Conservation (phyloP, 2,113 vertebrate species). For the Hyperopisus bebe region DNA sequence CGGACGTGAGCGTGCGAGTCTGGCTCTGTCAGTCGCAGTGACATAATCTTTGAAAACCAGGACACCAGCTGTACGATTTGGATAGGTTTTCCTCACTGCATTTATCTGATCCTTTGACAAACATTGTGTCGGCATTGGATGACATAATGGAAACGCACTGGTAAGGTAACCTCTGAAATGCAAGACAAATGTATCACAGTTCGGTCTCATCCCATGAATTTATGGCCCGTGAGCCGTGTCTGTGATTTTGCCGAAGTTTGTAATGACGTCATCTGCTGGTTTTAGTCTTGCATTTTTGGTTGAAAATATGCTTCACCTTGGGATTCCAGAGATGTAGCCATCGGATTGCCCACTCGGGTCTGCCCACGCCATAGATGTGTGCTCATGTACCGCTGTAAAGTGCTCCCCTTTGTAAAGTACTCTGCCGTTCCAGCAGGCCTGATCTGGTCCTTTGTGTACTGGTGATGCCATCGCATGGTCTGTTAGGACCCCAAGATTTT, state of each 20-base stretch:
- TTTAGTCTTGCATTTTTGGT: neutral
- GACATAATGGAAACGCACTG: neutral
- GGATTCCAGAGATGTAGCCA: neutral
- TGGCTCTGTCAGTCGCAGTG: neutral
- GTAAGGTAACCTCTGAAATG: neutral
- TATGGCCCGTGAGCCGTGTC: neutral
- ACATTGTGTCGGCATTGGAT: neutral
- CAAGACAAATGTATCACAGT: neutral
- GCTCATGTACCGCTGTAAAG: neutral
- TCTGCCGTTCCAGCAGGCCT: neutral
- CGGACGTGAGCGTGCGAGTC: neutral
- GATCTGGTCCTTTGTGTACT: neutral
- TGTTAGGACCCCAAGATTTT: neutral
- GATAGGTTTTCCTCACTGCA: neutral
- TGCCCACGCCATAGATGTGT: neutral
- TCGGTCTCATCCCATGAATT: neutral
- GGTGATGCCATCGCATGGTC: neutral
- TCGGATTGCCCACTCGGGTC: neutral
- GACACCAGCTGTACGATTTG: neutral
- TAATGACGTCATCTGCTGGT: neutral
- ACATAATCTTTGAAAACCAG: neutral
- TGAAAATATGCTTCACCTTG: neutral
- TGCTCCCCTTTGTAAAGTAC: neutral
- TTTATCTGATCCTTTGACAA: neutral
- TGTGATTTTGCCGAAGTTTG: neutral